Evolutionary conservation across 64 coral and sea anemone species (phyloP).

Genomic region (Pocillopora verrucosa): DNA sequence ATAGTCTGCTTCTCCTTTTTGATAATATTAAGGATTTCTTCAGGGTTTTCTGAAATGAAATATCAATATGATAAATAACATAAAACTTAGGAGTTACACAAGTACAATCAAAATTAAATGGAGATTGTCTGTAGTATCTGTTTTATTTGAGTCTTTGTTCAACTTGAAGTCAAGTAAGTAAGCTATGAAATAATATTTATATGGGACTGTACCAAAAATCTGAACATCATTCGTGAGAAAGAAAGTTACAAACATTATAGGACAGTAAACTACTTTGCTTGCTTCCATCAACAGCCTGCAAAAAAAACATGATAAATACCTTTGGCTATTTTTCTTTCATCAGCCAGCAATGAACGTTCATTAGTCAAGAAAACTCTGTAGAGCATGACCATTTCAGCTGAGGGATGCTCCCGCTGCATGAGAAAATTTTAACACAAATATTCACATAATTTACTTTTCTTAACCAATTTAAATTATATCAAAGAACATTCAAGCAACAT

Average conservation of each 20-base stretch:
- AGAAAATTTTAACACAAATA: background rate
- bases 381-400: constrained; percentile 94
- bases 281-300: background rate
- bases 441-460: background rate
- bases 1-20: background rate
- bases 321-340: constrained; percentile 70
- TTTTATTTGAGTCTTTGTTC: too few species aligned
- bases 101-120: background rate
- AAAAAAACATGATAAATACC: constrained; percentile 16
- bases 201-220: too few species aligned
- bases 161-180: too few species aligned
- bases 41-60: constrained; percentile 17
- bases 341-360: constrained; percentile 79
- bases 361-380: constrained; percentile 88
- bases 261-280: too few species aligned
- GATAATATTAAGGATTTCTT: background rate
- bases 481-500: background rate
- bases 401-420: constrained; percentile 75
- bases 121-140: too few species aligned
- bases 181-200: too few species aligned
- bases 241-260: too few species aligned
- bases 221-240: too few species aligned
- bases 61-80: background rate
- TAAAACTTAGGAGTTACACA: background rate
- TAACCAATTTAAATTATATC: background rate